phyloP scores from a whole-genome alignment of 30 jellyfish, hydroid and myxozoan genomes.

The Hydractinia symbiolongicarpus region DNA sequence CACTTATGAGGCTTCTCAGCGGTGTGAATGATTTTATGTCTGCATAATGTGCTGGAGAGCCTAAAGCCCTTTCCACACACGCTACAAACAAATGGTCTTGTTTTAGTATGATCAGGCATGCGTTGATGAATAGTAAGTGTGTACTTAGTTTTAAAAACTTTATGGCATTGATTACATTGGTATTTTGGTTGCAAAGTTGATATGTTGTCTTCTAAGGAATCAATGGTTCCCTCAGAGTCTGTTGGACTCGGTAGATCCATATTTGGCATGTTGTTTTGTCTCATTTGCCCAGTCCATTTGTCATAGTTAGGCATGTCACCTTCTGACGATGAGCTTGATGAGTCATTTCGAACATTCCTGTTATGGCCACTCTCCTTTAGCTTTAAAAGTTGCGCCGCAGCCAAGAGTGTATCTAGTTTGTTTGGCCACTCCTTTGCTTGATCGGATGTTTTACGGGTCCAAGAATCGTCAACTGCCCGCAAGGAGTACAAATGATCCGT shows the following conservation, averaged over 20 bases:
- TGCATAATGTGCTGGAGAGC: constrained; percentile 93
- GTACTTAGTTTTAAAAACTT: constrained; percentile 74
- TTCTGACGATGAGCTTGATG: not conserved
- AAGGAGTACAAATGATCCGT: constrained; percentile 20
- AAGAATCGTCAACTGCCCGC: not conserved
- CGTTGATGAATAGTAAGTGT: constrained; percentile 79
- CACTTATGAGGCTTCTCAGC: constrained; percentile 94
- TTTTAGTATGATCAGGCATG: constrained; percentile 93
- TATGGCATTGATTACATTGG: constrained; percentile 89
- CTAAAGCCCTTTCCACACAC: constrained; percentile 94
- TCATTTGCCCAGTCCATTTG: not conserved
- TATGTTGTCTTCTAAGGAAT: constrained; percentile 15
- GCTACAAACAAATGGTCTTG: constrained; percentile 94
- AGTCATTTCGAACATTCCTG: not conserved
- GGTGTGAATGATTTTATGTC: constrained; percentile 90
- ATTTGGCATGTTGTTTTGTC: not conserved
- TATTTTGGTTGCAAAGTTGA: constrained; percentile 31
- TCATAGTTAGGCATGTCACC: not conserved
- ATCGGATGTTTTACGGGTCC: not conserved
- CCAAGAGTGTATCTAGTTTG: constrained; percentile 25
- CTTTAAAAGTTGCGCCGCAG: constrained; percentile 34
- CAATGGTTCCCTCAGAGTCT: constrained; percentile 18
- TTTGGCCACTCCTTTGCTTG: not conserved
- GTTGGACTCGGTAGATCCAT: constrained; percentile 32
- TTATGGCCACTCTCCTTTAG: constrained; percentile 16